phyloP scores from a whole-genome alignment of 2,113 vertebrate species.

The Nerophis ophidion region DNA sequence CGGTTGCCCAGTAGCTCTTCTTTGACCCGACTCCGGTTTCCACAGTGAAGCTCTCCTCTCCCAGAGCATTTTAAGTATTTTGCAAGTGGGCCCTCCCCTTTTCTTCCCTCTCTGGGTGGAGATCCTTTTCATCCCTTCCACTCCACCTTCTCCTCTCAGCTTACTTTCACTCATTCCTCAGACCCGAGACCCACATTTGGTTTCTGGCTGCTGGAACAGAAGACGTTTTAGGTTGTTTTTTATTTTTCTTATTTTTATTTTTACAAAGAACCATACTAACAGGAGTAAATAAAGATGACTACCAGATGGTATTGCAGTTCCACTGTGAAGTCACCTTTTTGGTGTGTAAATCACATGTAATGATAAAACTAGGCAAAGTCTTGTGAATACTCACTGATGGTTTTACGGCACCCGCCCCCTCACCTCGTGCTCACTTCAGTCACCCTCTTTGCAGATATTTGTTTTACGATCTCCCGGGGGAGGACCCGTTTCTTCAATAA shows the following conservation, averaged over 20 bases:
- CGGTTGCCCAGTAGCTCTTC: conserved; percentile 19
- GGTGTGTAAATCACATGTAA: background rate
- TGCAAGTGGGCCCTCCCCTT: conserved; percentile 76
- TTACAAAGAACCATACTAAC: conserved; percentile 13
- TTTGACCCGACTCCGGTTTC: conserved; percentile 46
- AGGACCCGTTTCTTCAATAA: conserved; percentile 26
- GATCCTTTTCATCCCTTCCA: conserved; percentile 41
- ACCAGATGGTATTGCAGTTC: conserved; percentile 12
- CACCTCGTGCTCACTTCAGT: conserved; percentile 30
- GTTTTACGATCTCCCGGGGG: conserved; percentile 32
- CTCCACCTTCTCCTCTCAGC: conserved; percentile 54
- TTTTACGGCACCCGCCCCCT: conserved; percentile 12
- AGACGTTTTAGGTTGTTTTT: background rate
- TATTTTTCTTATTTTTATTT: conserved; percentile 16
- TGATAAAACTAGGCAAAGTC: background rate
- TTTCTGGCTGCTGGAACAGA: conserved; percentile 26
- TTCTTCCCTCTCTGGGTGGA: conserved; percentile 57
- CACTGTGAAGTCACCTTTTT: background rate
- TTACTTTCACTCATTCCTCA: conserved; percentile 48
- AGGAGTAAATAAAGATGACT: conserved; percentile 15
- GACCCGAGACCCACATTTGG: conserved; percentile 31
- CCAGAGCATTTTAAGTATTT: conserved; percentile 89
- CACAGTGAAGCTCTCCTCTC: conserved; percentile 57
- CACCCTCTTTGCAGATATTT: conserved; percentile 32
- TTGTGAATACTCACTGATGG: conserved; percentile 16